Base-by-base conservation (phyloP, 35 echinoderm and acorn worm genomes). In the Eucidaris tribuloides region DNA sequence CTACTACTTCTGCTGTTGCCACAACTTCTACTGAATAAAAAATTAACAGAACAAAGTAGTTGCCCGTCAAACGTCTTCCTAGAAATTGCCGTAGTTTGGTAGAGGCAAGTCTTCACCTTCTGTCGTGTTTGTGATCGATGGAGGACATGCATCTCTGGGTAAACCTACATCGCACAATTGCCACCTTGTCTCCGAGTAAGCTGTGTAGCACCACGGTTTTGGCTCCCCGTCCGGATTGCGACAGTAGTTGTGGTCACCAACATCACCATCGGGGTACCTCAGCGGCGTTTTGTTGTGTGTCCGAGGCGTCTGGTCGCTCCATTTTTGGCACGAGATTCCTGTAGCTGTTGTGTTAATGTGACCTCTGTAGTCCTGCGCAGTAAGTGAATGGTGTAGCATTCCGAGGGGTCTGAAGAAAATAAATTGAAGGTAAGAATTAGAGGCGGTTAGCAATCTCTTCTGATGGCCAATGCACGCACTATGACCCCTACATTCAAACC, bases 151-250 rank as follows among this genome's bases (percentile, higher is more conserved):
- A 2, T 54, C 0, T 54, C n/a, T 13, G 34, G 70, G 32, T 76
- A 19, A 7, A 20, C 90, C 90, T 20, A 92, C 76, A 31, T 76
- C 58, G 37, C 90, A 92, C 22, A 81, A 82, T 23, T 92, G 84
- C 79, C 65, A 87, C 42, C 68, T 27, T 1, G 23, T 49, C 19
- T 56, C 45, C 0, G 46, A 45, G 49, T 30, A 9, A 5, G 66
- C 42, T 0, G 83, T 77, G 36, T 86, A 86, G 54, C 83, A 86
- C 83, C 83, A 86, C 20, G 49, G 4, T 39, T 5, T 77, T 15
- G 20, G 7, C 29, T 77, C 44, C 36, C 46, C 7, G 48, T 77
- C 83, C 28, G 83, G 83, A 36, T 84, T 84, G 20, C 83, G 63
- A 66, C 83, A 85, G 65, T 74, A 50, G 45, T 85, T 85, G 63